Evolutionary conservation across 1,140 invertebrate species (phyloP).

Genomic region (Micrasema longulum): DNA sequence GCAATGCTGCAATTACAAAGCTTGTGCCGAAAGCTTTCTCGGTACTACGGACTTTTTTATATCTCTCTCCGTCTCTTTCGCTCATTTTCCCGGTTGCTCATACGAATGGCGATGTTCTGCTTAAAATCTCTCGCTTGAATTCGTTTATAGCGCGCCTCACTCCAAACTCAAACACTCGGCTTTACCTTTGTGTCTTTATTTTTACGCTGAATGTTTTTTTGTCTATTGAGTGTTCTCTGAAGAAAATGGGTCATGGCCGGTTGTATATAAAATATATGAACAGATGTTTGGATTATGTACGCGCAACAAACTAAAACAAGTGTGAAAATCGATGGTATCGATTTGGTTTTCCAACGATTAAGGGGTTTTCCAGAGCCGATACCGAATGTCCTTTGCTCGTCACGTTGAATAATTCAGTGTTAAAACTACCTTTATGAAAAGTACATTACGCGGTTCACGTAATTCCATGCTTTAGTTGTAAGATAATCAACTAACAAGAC

Average conservation of each 20-base stretch:
- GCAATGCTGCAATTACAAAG: constrained; percentile 53
- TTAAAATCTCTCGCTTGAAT: background rate
- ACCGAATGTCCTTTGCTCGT: constrained; percentile 16
- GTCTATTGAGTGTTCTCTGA: background rate
- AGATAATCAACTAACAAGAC: too few relatives aligned
- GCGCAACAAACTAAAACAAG: background rate
- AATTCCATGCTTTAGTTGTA: too few relatives aligned
- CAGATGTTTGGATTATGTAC: constrained; percentile 16
- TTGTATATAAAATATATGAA: constrained; percentile 14
- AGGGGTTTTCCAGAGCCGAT: constrained; percentile 15
- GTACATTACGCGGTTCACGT: too few relatives aligned
- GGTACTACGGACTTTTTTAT: constrained; percentile 2
- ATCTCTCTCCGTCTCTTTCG: constrained; percentile 4
- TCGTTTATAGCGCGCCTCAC: background rate
- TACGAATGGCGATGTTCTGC: background rate
- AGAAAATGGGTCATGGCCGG: constrained; percentile 8
- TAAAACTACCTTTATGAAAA: too few relatives aligned
- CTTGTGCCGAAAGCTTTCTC: constrained; percentile 50
- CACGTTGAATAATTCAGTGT: constrained; percentile 46
- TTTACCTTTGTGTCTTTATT: constrained; percentile 17
- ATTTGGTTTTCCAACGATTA: constrained; percentile 1
- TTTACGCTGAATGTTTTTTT: background rate
- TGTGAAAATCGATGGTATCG: constrained; percentile 6
- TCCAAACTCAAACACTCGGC: background rate
- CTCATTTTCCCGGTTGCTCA: background rate